Evolutionary conservation across 2,888 invertebrate species (phyloP), one percentile per base, ranked within the genome.

Genomic region (Sclerodermus sp.): DNA sequence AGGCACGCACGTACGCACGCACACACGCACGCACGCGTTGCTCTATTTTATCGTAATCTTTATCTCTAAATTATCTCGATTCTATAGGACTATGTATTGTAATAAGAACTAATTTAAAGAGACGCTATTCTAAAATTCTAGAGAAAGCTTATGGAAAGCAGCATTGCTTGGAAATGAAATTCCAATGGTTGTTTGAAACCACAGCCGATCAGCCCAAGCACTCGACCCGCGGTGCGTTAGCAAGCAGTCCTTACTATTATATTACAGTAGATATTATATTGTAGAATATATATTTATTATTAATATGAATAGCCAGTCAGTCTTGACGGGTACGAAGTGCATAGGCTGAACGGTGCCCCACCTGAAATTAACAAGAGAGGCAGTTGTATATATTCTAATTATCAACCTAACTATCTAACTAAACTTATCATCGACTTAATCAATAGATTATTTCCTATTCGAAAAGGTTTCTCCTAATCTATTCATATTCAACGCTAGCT

Each of bases 231-330:
- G 66, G 67, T 72, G 72, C 71, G 71, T 67, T n/a, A 73, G 71
- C 73, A 71, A 73, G 72, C 71, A 71, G 65, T 66, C 67, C 70
- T 73, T 67, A 71, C 68, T 69, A 70, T 68, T 70, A 70, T 71
- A 69, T 71, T 74, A 73, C 67, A 68, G 58, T 66, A 66, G 55
- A 57, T 65, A 60, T 57, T 60, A 60, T 63, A 62, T 62, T 60
- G 65, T 65, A 63, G 61, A 67, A 60, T 62, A 64, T 58, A 61
- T 64, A 64, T 68, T 59, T 60, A 64, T 66, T 59, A 62, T 70
- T 60, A 66, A 66, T 73, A 71, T 68, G 69, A 73, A 69, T 70
- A 73, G 70, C 73, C 74, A 71, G 74, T 75, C 75, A 73, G 73
- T 75, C 73, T 73, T 74, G 72, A 68, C 71, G 73, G 72, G 72